A percentile compares a stretch with the other conserved stretches of the same genome.
Evolutionary conservation across 2,797 vertebrate genomes (phyloP).

Genomic region (Erpetoichthys calabaricus): DNA sequence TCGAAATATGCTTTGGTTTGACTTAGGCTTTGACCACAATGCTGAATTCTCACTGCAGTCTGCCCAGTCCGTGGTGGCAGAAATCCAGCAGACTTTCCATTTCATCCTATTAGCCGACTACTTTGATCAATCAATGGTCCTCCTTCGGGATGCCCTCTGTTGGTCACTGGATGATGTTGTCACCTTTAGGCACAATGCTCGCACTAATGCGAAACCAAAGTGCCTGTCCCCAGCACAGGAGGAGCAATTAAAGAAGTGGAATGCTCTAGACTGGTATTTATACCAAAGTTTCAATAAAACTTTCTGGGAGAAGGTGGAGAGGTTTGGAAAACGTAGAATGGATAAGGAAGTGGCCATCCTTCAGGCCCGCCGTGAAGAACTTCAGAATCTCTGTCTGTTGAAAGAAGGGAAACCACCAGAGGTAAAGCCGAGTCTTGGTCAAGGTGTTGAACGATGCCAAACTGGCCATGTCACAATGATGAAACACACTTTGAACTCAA

Average conservation of each 20-base stretch:
- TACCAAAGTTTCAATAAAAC: constrained; percentile 70
- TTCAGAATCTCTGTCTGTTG: constrained; percentile 55
- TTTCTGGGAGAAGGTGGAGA: constrained; percentile 65
- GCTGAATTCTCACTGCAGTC: too few relatives aligned
- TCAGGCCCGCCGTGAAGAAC: constrained; percentile 37
- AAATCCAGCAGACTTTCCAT: constrained; percentile 50
- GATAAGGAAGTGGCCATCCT: constrained; percentile 53
- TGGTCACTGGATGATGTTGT: constrained; percentile 73
- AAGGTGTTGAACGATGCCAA: constrained; percentile 70
- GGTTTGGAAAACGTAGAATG: constrained; percentile 57
- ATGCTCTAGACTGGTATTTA: constrained; percentile 71
- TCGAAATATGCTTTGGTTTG: constrained; percentile 77
- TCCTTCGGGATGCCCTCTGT: constrained; percentile 72
- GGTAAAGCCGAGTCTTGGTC: constrained; percentile 58
- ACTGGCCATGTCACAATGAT: constrained; percentile 67
- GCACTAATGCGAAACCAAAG: constrained; percentile 29
- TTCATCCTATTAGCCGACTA: constrained; percentile 54
- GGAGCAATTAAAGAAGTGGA: constrained; percentile 64
- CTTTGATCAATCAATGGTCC: constrained; percentile 83
- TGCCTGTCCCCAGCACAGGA: constrained; percentile 42
- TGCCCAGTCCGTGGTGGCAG: too few relatives aligned
- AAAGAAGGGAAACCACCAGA: constrained; percentile 62
- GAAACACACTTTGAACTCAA: constrained; percentile 60
- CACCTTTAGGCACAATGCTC: constrained; percentile 71
- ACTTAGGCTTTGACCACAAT: constrained; percentile 78